phyloP scores from a whole-genome alignment of 2,888 invertebrate genomes.

The Atrina japonica region DNA sequence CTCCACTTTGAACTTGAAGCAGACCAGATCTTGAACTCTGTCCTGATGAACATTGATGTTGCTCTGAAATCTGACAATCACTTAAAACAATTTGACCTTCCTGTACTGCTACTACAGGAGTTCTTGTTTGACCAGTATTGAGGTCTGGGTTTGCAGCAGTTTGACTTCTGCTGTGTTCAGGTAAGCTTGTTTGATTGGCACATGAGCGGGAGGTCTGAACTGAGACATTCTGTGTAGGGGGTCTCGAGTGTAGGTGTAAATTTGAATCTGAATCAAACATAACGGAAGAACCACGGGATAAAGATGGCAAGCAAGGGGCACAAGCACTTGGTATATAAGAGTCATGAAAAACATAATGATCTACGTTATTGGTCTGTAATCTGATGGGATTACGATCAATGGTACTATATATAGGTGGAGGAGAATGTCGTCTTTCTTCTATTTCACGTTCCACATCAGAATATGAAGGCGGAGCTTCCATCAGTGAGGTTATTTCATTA shows the following conservation, averaged over 20 bases:
- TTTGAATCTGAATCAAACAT: constrained; percentile 25
- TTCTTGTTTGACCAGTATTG: constrained; percentile 17
- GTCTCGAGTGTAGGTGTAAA: constrained; percentile 4
- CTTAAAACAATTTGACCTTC: constrained; percentile 56
- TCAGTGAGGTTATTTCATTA: constrained; percentile 53
- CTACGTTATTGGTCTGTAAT: background rate
- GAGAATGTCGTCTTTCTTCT: constrained; percentile 53
- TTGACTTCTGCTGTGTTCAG: background rate
- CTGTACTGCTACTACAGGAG: constrained; percentile 47
- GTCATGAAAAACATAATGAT: constrained; percentile 18
- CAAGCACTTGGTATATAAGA: constrained; percentile 20
- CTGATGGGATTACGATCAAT: constrained; percentile 61
- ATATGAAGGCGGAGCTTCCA: constrained; percentile 71
- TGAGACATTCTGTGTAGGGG: constrained; percentile 12
- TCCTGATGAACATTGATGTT: background rate
- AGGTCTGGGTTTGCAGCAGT: background rate
- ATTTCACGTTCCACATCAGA: constrained; percentile 62
- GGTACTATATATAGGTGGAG: constrained; percentile 73
- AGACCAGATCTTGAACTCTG: constrained; percentile 33
- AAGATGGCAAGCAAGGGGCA: constrained; percentile 26
- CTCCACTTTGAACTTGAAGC: constrained; percentile 47
- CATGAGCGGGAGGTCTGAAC: constrained; percentile 4
- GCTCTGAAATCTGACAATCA: constrained; percentile 40
- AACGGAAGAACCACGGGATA: constrained; percentile 26
- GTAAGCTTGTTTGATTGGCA: constrained; percentile 2